Conservation (phyloP, 2,113 vertebrate species). For the Gymnocephalus cernua region DNA sequence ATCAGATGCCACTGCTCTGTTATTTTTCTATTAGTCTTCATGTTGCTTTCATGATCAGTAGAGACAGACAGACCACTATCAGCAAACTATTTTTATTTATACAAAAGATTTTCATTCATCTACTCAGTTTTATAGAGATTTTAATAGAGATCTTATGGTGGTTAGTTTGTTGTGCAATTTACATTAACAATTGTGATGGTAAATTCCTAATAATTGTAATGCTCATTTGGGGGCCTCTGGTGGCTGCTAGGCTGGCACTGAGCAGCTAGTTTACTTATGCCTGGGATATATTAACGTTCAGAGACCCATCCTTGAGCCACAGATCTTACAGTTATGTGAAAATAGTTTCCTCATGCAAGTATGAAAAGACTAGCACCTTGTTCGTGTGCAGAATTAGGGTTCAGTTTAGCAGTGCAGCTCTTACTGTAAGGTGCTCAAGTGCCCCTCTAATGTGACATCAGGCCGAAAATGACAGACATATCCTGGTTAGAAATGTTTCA, state of each 20-base stretch:
- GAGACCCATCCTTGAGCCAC: background rate
- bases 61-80: background rate
- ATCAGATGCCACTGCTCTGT: background rate
- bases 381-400: background rate
- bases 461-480: background rate
- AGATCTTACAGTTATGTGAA: background rate
- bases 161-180: background rate
- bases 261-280: background rate
- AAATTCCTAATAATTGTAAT: background rate
- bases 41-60: background rate
- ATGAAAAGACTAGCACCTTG: background rate
- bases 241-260: background rate
- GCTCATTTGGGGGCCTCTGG: constrained; percentile 3
- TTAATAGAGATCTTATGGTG: background rate
- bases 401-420: too few species aligned
- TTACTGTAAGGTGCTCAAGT: background rate
- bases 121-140: background rate
- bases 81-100: too few species aligned
- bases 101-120: background rate
- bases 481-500: background rate
- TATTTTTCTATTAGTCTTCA: background rate
- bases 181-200: background rate
- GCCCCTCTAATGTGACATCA: background rate
- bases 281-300: background rate
- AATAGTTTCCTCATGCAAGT: background rate